Conservation (phyloP, 2,888 invertebrate genomes). For the Lapara coniferarum region DNA sequence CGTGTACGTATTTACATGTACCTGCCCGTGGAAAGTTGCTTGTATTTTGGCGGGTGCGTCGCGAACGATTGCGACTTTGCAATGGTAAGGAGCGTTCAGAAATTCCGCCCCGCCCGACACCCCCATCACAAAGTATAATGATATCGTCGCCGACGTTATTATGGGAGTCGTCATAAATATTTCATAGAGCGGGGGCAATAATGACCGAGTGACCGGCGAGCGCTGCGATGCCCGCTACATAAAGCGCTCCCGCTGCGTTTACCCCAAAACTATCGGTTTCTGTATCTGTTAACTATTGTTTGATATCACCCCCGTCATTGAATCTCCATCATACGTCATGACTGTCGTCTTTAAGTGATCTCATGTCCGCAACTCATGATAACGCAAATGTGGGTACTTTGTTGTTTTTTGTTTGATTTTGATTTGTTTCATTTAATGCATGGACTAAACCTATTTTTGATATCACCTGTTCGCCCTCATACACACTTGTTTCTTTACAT, state of each 20-base stretch:
- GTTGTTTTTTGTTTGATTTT: slow-evolving; percentile 8
- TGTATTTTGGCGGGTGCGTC: slow-evolving; percentile 50
- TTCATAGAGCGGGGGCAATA: slow-evolving; percentile 81
- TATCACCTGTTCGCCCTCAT: no score
- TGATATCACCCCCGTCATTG: slow-evolving; percentile 25
- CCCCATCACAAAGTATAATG: slow-evolving; percentile 86
- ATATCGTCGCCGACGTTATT: slow-evolving; percentile 82
- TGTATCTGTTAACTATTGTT: slow-evolving; percentile 27
- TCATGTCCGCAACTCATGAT: slow-evolving; percentile 20
- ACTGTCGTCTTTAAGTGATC: slow-evolving; percentile 24
- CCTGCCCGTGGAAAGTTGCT: slow-evolving; percentile 58
- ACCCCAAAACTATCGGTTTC: slow-evolving; percentile 21
- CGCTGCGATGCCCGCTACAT: slow-evolving; percentile 36
- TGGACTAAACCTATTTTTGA: no score
- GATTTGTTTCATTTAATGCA: neutral
- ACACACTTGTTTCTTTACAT: no score
- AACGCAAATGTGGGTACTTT: slow-evolving; percentile 3
- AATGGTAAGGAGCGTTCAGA: slow-evolving; percentile 82
- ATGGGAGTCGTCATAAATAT: slow-evolving; percentile 83
- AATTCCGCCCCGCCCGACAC: slow-evolving; percentile 82
- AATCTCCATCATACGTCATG: slow-evolving; percentile 18
- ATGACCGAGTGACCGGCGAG: slow-evolving; percentile 79
- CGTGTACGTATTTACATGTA: slow-evolving; percentile 51
- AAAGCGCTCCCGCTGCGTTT: slow-evolving; percentile 29
- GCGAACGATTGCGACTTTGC: slow-evolving; percentile 76